phyloP scores from a whole-genome alignment of 2,888 invertebrate genomes.

The Priocnemis perturbator region DNA sequence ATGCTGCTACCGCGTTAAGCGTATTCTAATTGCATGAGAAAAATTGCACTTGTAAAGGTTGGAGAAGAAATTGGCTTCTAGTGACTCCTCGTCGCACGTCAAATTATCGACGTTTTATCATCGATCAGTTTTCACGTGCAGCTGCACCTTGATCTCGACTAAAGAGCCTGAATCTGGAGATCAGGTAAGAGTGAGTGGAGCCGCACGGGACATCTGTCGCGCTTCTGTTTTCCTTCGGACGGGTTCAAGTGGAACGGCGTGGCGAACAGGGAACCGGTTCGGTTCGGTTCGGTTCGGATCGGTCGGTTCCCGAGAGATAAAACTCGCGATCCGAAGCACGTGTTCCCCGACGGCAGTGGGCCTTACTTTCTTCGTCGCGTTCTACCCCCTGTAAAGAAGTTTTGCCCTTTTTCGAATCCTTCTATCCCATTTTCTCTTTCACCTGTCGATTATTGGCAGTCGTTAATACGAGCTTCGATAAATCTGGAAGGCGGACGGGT shows the following conservation, averaged over 20 bases:
- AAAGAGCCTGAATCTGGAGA: neutral
- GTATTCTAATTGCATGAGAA: too few species aligned
- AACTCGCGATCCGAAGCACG: constrained; percentile 37
- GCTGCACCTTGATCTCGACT: too few species aligned
- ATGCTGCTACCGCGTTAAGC: neutral
- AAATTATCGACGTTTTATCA: too few species aligned
- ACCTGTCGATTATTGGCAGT: neutral
- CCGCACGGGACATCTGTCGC: constrained; percentile 40
- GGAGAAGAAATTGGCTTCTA: too few species aligned
- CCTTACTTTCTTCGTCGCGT: constrained; percentile 31
- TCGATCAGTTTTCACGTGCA: too few species aligned
- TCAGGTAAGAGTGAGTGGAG: constrained; percentile 35
- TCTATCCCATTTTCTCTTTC: constrained; percentile 11
- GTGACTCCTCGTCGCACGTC: too few species aligned
- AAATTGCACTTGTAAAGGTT: too few species aligned
- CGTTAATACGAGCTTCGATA: too few species aligned
- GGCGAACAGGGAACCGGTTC: constrained; percentile 50
- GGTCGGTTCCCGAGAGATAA: constrained; percentile 40
- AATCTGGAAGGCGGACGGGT: neutral
- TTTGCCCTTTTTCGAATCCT: constrained; percentile 26
- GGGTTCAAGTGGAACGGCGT: constrained; percentile 29
- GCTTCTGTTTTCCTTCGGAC: constrained; percentile 31
- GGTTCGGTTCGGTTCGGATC: constrained; percentile 51
- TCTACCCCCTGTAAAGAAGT: constrained; percentile 29
- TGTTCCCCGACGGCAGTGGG: constrained; percentile 34